Base-by-base conservation (phyloP, 2,888 invertebrate genomes). In the Empis livida region DNA sequence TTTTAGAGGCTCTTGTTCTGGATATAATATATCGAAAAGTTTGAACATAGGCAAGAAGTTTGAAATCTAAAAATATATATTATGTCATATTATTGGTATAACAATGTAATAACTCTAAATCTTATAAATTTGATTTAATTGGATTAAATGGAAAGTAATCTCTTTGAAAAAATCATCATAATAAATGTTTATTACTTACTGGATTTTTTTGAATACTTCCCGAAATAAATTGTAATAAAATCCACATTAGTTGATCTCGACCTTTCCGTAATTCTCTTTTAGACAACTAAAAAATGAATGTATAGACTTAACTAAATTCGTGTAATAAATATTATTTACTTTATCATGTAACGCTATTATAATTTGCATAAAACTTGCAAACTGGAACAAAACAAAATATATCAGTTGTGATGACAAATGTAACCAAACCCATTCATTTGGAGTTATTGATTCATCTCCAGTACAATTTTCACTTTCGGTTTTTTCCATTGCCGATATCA, bases 181-280 rank as follows among this genome's bases (percentile, higher is more conserved):
- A n/a, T n/a, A n/a, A n/a, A n/a, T n/a, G n/a, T n/a, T n/a, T n/a
- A 37, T 37, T 9, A 54, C 73, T 67, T 65, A 86, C 80, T 0
- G 93, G 89, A 70, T 94, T 94, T 57, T 93, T 82, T 65, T 93
- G 92, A 59, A 94, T 94, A 61, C 92, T 93, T 43, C 95, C 95
- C 0, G 96, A 95, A 57, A 97, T 91, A 61, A 94, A 96, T 71
- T 99, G 97, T 40, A 99, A 72, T 15, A 97, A 72, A 16, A 94
- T 88, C 96, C 97, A 97, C 96, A 99, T 97, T n/a, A 99, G 72
- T 60, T 97, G 94, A 69, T 96, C 96, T 43, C 97, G 75, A 0
- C 95, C 94, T 67, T 90, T 88, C 50, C 85, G 78, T 62, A 93
- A 73, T 60, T 91, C 89, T 55, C 84, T 76, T 9, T 82, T 83